Evolutionary conservation across 2,113 vertebrate genomes (phyloP), one percentile per base, ranked within the genome.

Genomic region (Macaca mulatta): DNA sequence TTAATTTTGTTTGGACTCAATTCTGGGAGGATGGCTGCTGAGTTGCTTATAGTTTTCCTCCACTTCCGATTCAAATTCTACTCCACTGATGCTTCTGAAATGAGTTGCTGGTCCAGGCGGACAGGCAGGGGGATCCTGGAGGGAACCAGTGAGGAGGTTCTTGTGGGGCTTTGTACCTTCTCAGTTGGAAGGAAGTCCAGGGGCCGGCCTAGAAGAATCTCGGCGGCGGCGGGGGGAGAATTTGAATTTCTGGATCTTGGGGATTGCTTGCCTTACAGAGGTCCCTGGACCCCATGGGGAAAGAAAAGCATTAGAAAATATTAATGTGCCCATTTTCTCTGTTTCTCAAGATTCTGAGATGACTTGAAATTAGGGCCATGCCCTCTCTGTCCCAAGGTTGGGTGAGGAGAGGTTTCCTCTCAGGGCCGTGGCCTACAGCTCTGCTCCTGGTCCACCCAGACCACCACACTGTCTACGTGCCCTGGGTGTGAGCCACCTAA

Each of bases 401-500:
- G 11, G 14, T 11, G 38, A 45, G 5, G 18, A 78, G 18, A 27
- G 17, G 2, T 32, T 67, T 59, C 23, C 6, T 64, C 4, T n/a
- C 7, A 3, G 22, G 25, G 3, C 16, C 75, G 3, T 80, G 72
- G 17, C 8, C 8, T 14, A 0, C 0, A 7, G 8, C 23, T 27
- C 20, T 18, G 3, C 32, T 61, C 8, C 7, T 27, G 23, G 18
- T 12, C 38, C 32, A 2, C 11, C 7, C 8, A 67, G 64, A 30
- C 2, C 5, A 22, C 32, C 25, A 0, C 2, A 0, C 30, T 23
- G 25, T 70, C 43, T 72, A 0, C 11, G 8, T 57, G 69, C 40
- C 85, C 40, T 52, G 45, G 6, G 5, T 0, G 0, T 79, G 16
- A 61, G 13, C 25, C 90, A 55, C 9, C 23, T 35, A 25, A 22